These are phyloP conservation scores for Drosophila nigrodunni DNA, from an alignment of 1,140 invertebrate genomes.

Conservation along the genomic window DNA sequence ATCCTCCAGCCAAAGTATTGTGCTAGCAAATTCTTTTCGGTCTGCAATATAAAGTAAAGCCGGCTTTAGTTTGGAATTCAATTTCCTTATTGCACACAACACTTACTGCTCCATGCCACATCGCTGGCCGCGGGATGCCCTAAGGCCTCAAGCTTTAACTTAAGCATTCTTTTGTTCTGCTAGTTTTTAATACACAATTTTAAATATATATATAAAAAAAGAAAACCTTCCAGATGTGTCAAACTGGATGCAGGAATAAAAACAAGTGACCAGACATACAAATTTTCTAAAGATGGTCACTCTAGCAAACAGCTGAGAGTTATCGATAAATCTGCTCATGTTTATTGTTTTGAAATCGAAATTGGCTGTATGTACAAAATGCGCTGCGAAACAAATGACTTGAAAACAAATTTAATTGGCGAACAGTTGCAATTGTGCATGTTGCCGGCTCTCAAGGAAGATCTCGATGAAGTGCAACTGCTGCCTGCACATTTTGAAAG, in stretches of 20 bases:
- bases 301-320: not conserved
- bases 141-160: conserved; percentile 85
- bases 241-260: not conserved
- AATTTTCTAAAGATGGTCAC: not conserved
- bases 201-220: conserved; percentile 2
- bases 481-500: conserved; percentile 40
- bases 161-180: conserved; percentile 48
- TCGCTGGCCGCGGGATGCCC: conserved; percentile 88
- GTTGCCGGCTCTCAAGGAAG: conserved; percentile 53
- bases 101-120: conserved; percentile 56
- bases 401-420: conserved; percentile 28
- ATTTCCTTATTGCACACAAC: not conserved
- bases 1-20: conserved; percentile 96
- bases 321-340: conserved; percentile 5
- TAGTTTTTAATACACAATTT: conserved; percentile 30
- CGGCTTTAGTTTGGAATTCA: conserved; percentile 1
- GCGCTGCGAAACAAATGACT: conserved; percentile 28
- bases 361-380: conserved; percentile 17
- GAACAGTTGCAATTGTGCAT: conserved; percentile 64
- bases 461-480: conserved; percentile 55
- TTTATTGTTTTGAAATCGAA: conserved; percentile 7
- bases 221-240: not conserved
- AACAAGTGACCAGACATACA: conserved; percentile 1
- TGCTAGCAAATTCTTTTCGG: conserved; percentile 90
- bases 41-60: conserved; percentile 86